Base-by-base conservation (phyloP, 2,113 vertebrate species). In the Prochilodus magdalenae region DNA sequence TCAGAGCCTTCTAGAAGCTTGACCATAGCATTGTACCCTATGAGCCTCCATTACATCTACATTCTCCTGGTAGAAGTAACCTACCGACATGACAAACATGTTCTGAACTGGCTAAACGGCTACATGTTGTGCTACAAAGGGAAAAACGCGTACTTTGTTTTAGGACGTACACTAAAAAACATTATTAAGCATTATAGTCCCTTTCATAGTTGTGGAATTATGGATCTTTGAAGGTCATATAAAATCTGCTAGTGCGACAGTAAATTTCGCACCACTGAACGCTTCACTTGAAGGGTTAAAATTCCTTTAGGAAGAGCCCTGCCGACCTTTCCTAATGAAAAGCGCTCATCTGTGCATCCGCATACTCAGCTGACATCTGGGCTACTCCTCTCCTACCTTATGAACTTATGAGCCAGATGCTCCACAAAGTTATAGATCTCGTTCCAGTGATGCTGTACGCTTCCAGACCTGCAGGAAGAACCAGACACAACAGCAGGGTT, bases 351-450 rank as follows among this genome's bases (percentile, higher is more conserved):
- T n/a, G 63, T 66, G 63, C 63, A 36, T 30, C 22, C 6, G 33
- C 65, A 67, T 67, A 76, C 20, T 47, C 36, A 18, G 44, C 40
- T 65, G 30, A 71, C 60, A 65, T 33, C 27, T 33, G 1, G 36
- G 6, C 27, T 36, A 11, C n/a, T 27, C 1, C 20, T 16, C 47
- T 49, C 84, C 92, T 89, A 99, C 98, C 97, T 99, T 81, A 97
- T 97, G 90, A 99, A 99, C 89, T 97, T 98, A 79, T 95, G 94
- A 70, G 97, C 96, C 90, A 99, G 90, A 87, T 98, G 97, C 89
- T 98, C 96, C 83, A 99, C 98, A 88, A 99, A 99, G 75, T 95
- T 94, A 89, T 98, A 99, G 84, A 99, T 99, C 91, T 99, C 98
- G 53, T 93, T 96, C 98, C 98, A 99, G 82, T 99, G 98, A 77